Base-by-base conservation (phyloP, 2,888 invertebrate species). In the Lasioglossum leucozonium region DNA sequence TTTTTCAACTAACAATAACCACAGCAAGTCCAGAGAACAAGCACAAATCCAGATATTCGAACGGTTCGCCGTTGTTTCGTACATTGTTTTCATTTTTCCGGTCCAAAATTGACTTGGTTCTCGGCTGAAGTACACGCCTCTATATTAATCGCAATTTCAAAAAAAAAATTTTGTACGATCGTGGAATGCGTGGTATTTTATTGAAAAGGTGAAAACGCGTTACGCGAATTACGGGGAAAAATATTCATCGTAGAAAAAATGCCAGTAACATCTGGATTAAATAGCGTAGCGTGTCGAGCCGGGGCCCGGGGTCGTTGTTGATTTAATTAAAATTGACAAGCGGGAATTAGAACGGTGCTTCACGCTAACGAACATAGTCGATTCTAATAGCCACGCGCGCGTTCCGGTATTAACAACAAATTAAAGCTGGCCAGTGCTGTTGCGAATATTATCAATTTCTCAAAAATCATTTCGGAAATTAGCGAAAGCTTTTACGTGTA, bases 1-100 rank as follows among this genome's bases (percentile, higher is more conserved):
- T 34, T 26, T 16, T 13, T 30, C 51, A 3, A 71, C 73, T 78
- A 84, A 78, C 84, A 73, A 65, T 34, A 47, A 84, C 8, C 11
- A 16, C 1, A 11, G 10, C 34, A 77, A 71, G 73, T 34, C 11
- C 13, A n/a, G 77, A 83, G 84, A 74, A 42, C 40, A 10, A 58
- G 3, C 26, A 8, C 42, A 34, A 26, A 67, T 65, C 30, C 62
- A 30, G 30, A 62, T 30, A 62, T 62, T 4, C 6, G 26, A 30
- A 30, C 62, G 16, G 30, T 16, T 26, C 1, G 13, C 30, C 6
- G 16, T 55, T n/a, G 51, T 8, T n/a, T 10, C n/a, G 22, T n/a
- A 2, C n/a, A n/a, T 22, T 44, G 44, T 44, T 44, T 16, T 4
- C 13, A 1, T 13, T 58, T 16, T 58, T 58, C 4, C 55, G 13